phyloP scores from a whole-genome alignment of 2,113 vertebrate genomes.

The Dryoscopus gambensis region DNA sequence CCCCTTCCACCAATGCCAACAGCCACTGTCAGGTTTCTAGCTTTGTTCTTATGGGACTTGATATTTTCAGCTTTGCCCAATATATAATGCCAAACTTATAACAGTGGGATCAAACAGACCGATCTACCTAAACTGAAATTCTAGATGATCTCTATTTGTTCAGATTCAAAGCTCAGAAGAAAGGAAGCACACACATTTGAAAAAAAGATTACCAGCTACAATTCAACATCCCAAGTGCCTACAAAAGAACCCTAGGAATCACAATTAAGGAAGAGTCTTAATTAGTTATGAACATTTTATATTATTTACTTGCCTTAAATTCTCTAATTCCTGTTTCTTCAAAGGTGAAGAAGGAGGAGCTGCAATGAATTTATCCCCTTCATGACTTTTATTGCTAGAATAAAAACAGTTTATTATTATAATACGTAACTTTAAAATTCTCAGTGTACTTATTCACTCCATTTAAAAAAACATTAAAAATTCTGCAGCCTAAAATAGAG shows the following conservation, averaged over 20 bases:
- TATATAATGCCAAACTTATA: neutral
- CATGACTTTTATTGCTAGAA: conserved; percentile 91
- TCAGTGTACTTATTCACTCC: neutral
- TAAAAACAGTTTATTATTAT: conserved; percentile 35
- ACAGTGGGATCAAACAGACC: neutral
- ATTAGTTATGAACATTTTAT: neutral
- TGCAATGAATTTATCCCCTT: conserved; percentile 92
- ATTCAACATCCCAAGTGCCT: neutral
- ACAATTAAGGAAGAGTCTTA: neutral
- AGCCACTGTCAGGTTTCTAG: neutral
- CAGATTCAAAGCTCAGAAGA: neutral
- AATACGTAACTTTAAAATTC: neutral
- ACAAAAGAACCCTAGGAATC: neutral
- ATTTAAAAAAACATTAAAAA: neutral
- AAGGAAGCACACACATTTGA: neutral
- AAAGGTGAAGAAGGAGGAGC: conserved; percentile 93
- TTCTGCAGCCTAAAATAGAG: neutral
- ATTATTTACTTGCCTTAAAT: conserved; percentile 84
- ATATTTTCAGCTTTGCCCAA: neutral
- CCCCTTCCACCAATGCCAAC: neutral
- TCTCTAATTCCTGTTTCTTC: conserved; percentile 95
- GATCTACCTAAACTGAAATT: neutral
- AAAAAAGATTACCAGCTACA: neutral
- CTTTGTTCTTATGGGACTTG: neutral
- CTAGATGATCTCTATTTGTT: neutral